Base-by-base conservation (phyloP, 23 tunicate genomes). In the Diplosoma virens region DNA sequence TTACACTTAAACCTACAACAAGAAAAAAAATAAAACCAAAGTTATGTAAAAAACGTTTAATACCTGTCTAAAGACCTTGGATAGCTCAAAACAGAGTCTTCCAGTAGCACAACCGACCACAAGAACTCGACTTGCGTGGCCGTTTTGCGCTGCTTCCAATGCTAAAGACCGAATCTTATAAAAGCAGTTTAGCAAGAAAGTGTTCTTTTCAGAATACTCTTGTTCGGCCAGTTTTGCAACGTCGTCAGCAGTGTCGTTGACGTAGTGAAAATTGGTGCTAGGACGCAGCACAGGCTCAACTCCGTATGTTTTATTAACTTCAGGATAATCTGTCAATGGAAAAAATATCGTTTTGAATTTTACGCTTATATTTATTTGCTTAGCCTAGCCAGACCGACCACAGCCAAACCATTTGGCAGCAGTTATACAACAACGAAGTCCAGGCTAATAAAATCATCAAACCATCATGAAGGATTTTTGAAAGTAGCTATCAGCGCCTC, bases 91-190 rank as follows among this genome's bases (percentile, higher is more conserved):
- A 25, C 86, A 84, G 16, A 90, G 54, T 18, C 66, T 61, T 37
- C 97, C 97, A 14, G 84, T 60, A 30, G 86, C 90, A 58, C 97
- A 90, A 30, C 97, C 97, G 33, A 90, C 75, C 79, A 90, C 77
- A 20, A 90, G 66, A 21, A 82, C 85, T n/a, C 84, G 72, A 32
- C 77, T 71, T 14, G 83, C 81, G 33, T 67, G 78, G 1, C 21
- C 48, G 20, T 48, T 41, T 29, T 67, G 55, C 0, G 89, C 77
- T 5, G 89, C 78, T 56, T 76, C 76, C 76, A 63, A 67, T 26
- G 82, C 82, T 22, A 67, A 45, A 0, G 82, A 76, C 4, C 82
- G 59, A 34, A 77, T 66, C 14, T 78, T 67, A 33, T 67, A 66
- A 37, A 52, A 59, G 34, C 53, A 34, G 3, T 6, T n/a, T 3